Conservation (phyloP, 2,797 vertebrate species). For the Glossophaga mutica region DNA sequence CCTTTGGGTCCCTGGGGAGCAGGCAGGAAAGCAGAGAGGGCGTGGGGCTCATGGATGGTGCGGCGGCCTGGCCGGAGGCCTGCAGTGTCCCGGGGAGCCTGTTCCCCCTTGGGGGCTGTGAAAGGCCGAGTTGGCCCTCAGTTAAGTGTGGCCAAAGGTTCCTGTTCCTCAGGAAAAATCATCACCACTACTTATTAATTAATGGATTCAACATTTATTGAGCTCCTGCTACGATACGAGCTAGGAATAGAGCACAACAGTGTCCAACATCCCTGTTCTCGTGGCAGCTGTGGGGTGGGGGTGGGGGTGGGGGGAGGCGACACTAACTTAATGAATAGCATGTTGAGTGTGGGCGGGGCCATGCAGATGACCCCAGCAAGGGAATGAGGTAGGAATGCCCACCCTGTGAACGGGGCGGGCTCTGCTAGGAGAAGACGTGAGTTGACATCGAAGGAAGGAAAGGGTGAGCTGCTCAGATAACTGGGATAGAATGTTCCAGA, state of each 20-base stretch:
- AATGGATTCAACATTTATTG: background rate
- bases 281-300: background rate
- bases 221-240: background rate
- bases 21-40: background rate
- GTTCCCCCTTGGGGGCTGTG: background rate
- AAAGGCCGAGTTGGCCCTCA: background rate
- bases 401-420: background rate
- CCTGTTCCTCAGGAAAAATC: background rate
- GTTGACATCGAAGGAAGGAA: background rate
- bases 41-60: rapidly evolving
- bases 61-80: background rate
- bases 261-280: background rate
- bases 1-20: background rate
- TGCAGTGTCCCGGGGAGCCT: rapidly evolving
- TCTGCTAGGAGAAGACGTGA: background rate
- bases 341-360: background rate
- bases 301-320: no score
- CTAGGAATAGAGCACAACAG: background rate
- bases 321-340: background rate
- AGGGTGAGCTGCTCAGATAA: background rate
- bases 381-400: background rate
- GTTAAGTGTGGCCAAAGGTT: background rate
- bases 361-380: background rate
- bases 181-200: background rate
- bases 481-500: background rate